A percentile compares a stretch with the other conserved stretches of the same genome.
phyloP scores from a whole-genome alignment of 2,888 invertebrate genomes.

The Pyrochroa serraticornis region DNA sequence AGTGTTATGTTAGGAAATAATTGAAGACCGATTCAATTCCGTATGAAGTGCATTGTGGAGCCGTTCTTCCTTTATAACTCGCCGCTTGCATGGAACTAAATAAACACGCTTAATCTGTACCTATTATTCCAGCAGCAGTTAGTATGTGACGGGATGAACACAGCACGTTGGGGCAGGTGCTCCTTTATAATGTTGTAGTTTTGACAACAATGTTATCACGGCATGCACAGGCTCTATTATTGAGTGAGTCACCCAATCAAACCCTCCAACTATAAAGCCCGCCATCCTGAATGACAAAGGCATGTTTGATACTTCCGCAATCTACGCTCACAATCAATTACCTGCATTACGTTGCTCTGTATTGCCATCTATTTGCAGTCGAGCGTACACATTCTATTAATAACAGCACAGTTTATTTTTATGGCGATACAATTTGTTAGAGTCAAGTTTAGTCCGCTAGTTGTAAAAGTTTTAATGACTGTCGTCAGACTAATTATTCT shows the following conservation, averaged over 20 bases:
- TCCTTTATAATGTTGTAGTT: constrained; percentile 24
- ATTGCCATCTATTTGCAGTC: background rate
- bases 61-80: too few relatives aligned
- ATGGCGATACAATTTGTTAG: background rate
- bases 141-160: background rate
- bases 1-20: too few relatives aligned
- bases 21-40: too few relatives aligned
- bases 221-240: constrained; percentile 28
- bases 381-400: too few relatives aligned
- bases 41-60: too few relatives aligned
- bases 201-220: constrained; percentile 29
- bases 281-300: constrained; percentile 17
- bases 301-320: constrained; percentile 24
- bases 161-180: constrained; percentile 13
- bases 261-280: constrained; percentile 16
- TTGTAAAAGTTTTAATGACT: too few relatives aligned
- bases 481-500: too few relatives aligned
- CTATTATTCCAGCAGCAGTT: constrained; percentile 7
- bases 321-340: constrained; percentile 15
- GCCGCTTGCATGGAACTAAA: too few relatives aligned
- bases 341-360: constrained; percentile 14
- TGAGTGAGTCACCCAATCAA: constrained; percentile 31
- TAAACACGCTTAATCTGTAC: constrained; percentile 6
- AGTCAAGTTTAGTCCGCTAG: too few relatives aligned
- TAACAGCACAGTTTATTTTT: too few relatives aligned